Base-by-base conservation (phyloP, 2,888 invertebrate species). In the Onchidella celtica region DNA sequence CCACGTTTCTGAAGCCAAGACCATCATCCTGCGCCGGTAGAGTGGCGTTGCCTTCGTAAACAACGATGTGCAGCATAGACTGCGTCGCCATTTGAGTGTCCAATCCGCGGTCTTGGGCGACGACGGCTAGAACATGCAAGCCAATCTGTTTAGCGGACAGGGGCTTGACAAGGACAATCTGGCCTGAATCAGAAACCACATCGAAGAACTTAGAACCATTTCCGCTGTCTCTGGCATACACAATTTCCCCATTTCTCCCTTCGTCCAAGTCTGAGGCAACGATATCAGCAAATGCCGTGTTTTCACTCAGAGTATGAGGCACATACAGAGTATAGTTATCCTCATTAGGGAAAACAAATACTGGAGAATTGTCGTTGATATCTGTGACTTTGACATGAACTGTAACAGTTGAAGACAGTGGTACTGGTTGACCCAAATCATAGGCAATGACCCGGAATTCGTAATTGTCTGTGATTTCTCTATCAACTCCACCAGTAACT, bases 401-500 rank as follows among this genome's bases (percentile, higher is more conserved):
- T 24, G 40, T 34, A n/a, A 77, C 80, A n/a, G 82, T 80, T 38
- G 82, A 77, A 21, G 76, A 65, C 21, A 84, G 68, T 2, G 47
- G 63, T 27, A 59, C n/a, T 3, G 75, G 74, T 29, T 75, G 55
- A n/a, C 89, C 84, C 32, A 73, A 87, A 82, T 93, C 93, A 24
- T 86, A 85, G 0, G 92, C 93, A 38, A 87, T 63, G 47, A 93
- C 86, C 4, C 84, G 84, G 21, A 93, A 81, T 6, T 84, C 77
- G 79, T 92, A 92, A 29, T 70, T 79, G 36, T 88, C 87, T 65
- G 85, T 85, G 0, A 83, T 85, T 85, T 93, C 93, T 82, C 98
- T 95, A 92, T 99, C 98, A 81, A 99, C 95, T 84, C 95, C 95
- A n/a, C 96, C 97, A 11, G 96, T 95, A 2, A 98, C 96, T 85